These are phyloP conservation scores for Caenorhabditis brenneri DNA, from an alignment of 1,140 invertebrate genomes.

Conservation along the genomic window DNA sequence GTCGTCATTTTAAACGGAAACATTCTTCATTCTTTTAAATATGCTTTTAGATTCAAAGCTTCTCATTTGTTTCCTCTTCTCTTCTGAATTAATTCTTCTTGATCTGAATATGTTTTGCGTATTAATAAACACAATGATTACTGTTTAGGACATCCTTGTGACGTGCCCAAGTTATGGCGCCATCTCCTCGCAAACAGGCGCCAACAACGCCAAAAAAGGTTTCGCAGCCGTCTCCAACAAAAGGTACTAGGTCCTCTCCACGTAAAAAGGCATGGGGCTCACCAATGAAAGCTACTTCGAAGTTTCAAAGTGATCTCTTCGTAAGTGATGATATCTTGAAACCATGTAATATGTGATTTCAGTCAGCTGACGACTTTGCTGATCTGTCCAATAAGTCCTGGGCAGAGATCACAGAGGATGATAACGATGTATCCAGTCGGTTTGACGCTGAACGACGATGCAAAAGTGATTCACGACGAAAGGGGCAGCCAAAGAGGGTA, in stretches of 20 bases:
- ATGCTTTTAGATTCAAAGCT: not conserved
- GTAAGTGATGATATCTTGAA: not conserved
- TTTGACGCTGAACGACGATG: conserved; percentile 1
- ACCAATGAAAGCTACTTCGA: conserved; percentile 19
- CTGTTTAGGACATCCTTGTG: not conserved
- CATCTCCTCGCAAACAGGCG: conserved; percentile 27
- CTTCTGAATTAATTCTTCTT: no score
- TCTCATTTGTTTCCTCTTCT: not conserved
- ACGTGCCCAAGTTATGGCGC: not conserved
- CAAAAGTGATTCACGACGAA: conserved; percentile 36
- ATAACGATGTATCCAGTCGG: not conserved
- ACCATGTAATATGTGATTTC: not conserved
- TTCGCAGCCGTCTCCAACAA: not conserved
- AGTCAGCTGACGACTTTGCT: not conserved
- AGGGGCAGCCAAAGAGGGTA: conserved; percentile 42
- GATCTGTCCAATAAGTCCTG: conserved; percentile 38
- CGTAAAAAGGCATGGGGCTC: conserved; percentile 50
- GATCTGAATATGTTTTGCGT: no score
- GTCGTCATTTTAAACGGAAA: not conserved
- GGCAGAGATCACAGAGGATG: conserved; percentile 44
- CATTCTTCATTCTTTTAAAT: not conserved
- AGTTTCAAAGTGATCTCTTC: conserved; percentile 17
- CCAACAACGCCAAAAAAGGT: conserved; percentile 21
- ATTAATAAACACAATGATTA: no score
- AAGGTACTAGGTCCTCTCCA: conserved; percentile 39